Evolutionary conservation across 2,113 vertebrate species (phyloP), one percentile per base, ranked within the genome.

Genomic region (Calyptomena viridis): DNA sequence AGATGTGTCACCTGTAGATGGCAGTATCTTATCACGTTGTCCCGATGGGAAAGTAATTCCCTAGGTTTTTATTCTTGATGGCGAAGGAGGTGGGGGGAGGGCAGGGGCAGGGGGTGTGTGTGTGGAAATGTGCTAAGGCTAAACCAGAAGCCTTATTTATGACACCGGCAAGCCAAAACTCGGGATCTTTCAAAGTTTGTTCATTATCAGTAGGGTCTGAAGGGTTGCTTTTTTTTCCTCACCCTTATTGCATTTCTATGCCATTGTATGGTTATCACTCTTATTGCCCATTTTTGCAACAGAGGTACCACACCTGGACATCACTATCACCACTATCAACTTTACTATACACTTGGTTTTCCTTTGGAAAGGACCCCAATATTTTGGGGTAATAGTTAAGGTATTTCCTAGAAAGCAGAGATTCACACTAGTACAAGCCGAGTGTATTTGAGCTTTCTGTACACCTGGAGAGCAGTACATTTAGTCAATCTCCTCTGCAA

Each of bases 1-100:
- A 37, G 52, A 16, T 4, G 17, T 5, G 1, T 27, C 35, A 55
- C 94, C 95, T 42, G 82, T 46, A 96, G 96, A 80, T 96, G 94
- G 94, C 91, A 96, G 78, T 21, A 21, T 47, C 67, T 90, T 52
- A 83, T 50, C 87, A 28, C 5, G 1, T 22, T 87, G 84, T 77
- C 75, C 81, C 7, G 6, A 14, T 0, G 11, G 39, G 28, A 80
- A 74, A 68, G 21, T 1, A 2, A 74, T 44, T 78, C n/a, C 46
- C 28, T 4, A 24, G 17, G 7, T 20, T 93, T 68, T 50, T 47
- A n/a, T 5, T 60, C 62, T 46, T 4, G 18, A 5, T 2, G 27
- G 5, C 1, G 21, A 42, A 27, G 22, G 46, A 47, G 46, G 21
- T 11, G 21, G 46, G 28, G 23, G 28, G 2, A 2, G 8, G 6